These are phyloP conservation scores for Stegodyphus dumicola DNA, from an alignment of 1,140 invertebrate species.

Conservation along the genomic window DNA sequence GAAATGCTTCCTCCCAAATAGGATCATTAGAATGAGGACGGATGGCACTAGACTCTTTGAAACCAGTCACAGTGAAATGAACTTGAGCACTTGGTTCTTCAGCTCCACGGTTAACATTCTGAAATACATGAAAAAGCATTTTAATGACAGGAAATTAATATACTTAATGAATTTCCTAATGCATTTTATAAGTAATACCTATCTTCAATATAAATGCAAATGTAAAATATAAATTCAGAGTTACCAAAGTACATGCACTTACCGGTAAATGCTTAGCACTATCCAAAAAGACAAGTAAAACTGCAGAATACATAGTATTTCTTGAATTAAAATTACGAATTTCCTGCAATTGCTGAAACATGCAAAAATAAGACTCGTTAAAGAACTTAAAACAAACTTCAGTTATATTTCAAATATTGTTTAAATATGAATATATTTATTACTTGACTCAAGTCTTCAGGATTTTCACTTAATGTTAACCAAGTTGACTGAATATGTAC, in stretches of 20 bases:
- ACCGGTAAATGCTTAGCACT: conserved; percentile 91
- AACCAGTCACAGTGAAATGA: conserved; percentile 66
- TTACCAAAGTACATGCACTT: conserved; percentile 67
- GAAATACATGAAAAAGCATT: conserved; percentile 1
- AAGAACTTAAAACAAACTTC: not conserved
- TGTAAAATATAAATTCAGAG: not conserved
- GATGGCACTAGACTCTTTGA: conserved; percentile 64
- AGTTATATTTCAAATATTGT: not conserved
- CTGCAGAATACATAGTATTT: conserved; percentile 63
- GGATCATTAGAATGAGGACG: conserved; percentile 71
- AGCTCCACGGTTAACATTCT: conserved; percentile 57
- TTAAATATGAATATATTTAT: not conserved
- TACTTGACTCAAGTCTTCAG: conserved; percentile 53
- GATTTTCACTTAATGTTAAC: conserved; percentile 81
- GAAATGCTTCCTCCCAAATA: conserved; percentile 80
- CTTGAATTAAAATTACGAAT: conserved; percentile 42
- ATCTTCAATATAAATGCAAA: no score
- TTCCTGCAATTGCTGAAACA: conserved; percentile 60
- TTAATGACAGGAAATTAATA: not conserved
- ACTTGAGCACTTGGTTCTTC: conserved; percentile 68
- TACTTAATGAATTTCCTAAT: not conserved
- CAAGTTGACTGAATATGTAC: conserved; percentile 88
- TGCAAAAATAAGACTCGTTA: conserved; percentile 50
- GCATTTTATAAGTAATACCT: no score
- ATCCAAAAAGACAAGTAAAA: conserved; percentile 88